Percentiles rank a stretch among this genome's conserved stretches.
These are phyloP conservation scores for Seriola quinqueradiata DNA, from an alignment of 2,113 vertebrate genomes.

Conservation along the genomic window DNA sequence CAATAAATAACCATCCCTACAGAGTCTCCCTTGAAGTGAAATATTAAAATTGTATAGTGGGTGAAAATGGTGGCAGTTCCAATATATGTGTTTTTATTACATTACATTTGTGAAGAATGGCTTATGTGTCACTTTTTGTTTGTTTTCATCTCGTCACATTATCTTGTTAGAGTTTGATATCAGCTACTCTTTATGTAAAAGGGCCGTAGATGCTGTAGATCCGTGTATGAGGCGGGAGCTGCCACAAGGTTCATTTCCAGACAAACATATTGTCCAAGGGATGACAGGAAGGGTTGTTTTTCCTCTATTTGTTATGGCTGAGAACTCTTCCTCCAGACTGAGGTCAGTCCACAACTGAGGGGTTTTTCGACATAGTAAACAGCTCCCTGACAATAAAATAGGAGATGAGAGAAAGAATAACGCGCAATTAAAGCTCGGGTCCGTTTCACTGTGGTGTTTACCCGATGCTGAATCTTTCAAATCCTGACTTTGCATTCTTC, in stretches of 20 bases:
- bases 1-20: not conserved
- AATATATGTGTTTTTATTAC: not conserved
- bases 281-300: conserved; percentile 51
- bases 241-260: conserved; percentile 58
- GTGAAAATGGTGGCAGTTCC: conserved; percentile 1
- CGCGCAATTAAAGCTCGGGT: no score
- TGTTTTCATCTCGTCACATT: conserved; percentile 32
- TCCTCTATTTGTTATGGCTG: conserved; percentile 50
- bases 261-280: conserved; percentile 27
- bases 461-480: no score
- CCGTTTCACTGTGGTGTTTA: no score
- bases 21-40: not conserved
- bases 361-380: conserved; percentile 62
- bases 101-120: not conserved
- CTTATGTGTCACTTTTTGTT: conserved; percentile 40
- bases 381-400: conserved; percentile 32
- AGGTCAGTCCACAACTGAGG: conserved; percentile 49
- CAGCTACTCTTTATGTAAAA: not conserved
- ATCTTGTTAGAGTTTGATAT: conserved; percentile 9
- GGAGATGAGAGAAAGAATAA: no score
- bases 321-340: conserved; percentile 40
- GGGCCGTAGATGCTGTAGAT: not conserved
- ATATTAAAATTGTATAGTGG: conserved; percentile 1
- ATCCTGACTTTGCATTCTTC: no score
- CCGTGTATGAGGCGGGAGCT: conserved; percentile 12